Conservation (phyloP, 2,113 vertebrate species). For the Hyperoodon ampullatus region DNA sequence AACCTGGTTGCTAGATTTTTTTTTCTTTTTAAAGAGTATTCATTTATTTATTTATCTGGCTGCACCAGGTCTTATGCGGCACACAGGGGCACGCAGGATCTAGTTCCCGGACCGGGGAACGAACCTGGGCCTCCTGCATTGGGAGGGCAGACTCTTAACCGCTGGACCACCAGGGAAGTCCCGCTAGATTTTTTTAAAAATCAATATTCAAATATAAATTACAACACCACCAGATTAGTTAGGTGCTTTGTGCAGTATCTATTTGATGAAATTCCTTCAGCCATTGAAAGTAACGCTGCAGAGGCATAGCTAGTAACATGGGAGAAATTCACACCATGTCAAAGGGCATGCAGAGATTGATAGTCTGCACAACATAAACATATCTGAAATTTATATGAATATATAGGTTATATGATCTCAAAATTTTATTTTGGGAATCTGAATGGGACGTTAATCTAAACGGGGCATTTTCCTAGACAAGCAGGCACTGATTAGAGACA, state of each 20-base stretch:
- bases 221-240: not conserved
- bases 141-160: too few species aligned
- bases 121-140: too few species aligned
- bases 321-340: not conserved
- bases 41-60: too few species aligned
- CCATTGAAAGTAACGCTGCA: not conserved
- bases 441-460: not conserved
- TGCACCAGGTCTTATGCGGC: too few species aligned
- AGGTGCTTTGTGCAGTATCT: not conserved
- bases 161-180: too few species aligned
- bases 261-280: not conserved
- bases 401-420: not conserved
- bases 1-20: not conserved
- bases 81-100: too few species aligned
- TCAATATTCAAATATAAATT: not conserved
- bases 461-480: not conserved
- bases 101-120: too few species aligned
- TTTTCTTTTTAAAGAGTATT: too few species aligned
- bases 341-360: not conserved
- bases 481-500: not conserved
- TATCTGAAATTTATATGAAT: not conserved
- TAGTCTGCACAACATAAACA: not conserved
- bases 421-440: not conserved
- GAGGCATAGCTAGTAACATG: not conserved
- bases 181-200: not conserved